Conservation (phyloP, 2,888 invertebrate species). For the Agriopis aurantiaria region DNA sequence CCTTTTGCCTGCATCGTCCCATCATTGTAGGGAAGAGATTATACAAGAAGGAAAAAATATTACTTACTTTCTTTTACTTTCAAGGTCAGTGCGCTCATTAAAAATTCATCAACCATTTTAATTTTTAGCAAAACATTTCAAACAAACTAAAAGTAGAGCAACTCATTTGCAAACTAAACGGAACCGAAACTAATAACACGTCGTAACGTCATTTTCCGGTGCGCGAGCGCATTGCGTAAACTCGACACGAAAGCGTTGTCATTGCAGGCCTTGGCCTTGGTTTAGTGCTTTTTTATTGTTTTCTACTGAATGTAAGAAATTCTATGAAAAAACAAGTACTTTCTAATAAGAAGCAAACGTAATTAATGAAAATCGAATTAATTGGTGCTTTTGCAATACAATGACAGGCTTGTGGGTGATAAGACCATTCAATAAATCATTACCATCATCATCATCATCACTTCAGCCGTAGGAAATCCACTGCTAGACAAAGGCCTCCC, state of each 20-base stretch:
- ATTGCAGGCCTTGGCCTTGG: conserved; percentile 24
- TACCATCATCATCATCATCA: too few relatives aligned
- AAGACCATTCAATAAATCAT: too few relatives aligned
- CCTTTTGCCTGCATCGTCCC: too few relatives aligned
- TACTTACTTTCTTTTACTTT: conserved; percentile 1
- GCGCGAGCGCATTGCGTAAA: conserved; percentile 41
- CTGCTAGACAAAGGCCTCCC: too few relatives aligned
- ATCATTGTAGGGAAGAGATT: too few relatives aligned
- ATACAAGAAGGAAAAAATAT: conserved; percentile 3
- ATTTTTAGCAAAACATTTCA: conserved; percentile 11
- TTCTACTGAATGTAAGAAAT: not conserved
- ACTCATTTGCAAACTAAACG: conserved; percentile 13
- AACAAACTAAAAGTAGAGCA: conserved; percentile 7
- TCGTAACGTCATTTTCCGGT: conserved; percentile 18
- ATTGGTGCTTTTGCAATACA: too few relatives aligned
- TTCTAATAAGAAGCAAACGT: not conserved
- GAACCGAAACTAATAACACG: conserved; percentile 19
- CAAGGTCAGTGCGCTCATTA: conserved; percentile 5
- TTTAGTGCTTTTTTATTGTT: conserved; percentile 1
- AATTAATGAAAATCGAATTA: too few relatives aligned
- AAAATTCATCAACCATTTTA: conserved; percentile 3
- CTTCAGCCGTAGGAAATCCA: too few relatives aligned
- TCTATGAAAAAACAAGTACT: not conserved
- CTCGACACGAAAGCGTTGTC: conserved; percentile 35
- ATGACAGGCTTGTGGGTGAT: too few relatives aligned